Percentiles rank a stretch among this genome's conserved stretches.
These are phyloP conservation scores for Antrozous pallidus DNA, from an alignment of 2,797 vertebrate genomes.

Conservation along the genomic window DNA sequence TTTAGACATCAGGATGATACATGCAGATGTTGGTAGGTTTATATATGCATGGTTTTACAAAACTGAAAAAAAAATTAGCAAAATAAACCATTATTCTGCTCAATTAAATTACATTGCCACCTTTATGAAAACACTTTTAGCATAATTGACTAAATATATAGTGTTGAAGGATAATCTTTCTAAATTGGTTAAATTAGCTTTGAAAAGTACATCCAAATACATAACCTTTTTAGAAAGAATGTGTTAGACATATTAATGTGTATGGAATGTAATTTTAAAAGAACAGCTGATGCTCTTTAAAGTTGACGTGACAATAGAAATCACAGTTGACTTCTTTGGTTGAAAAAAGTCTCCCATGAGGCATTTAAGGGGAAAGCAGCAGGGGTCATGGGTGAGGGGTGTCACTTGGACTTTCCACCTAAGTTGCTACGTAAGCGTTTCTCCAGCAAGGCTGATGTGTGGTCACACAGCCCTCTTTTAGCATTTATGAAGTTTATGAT, in stretches of 20 bases:
- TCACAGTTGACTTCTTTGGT: not conserved
- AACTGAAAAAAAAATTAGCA: slow-evolving; percentile 1
- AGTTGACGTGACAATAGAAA: not conserved
- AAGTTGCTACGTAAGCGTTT: not conserved
- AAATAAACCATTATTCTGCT: not conserved
- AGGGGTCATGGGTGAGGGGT: not conserved
- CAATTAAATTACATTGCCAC: not conserved
- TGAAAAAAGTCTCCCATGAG: not conserved
- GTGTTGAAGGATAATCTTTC: not conserved
- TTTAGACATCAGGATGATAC: not conserved
- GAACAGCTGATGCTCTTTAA: not conserved
- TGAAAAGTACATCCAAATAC: slow-evolving; percentile 18
- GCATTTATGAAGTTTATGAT: not conserved
- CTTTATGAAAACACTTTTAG: not conserved
- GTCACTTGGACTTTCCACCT: not conserved
- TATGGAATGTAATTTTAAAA: not conserved
- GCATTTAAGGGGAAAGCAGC: not conserved
- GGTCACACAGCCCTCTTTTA: not conserved
- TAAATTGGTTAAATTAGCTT: slow-evolving; percentile 22
- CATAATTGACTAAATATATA: not conserved
- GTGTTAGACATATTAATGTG: not conserved
- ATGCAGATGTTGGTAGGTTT: not conserved
- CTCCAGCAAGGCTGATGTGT: not conserved
- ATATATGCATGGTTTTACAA: not conserved
- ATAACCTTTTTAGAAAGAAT: not conserved